Evolutionary conservation across 2,888 invertebrate species (phyloP), one percentile per base, ranked within the genome.

Genomic region (Caenorhabditis angaria): DNA sequence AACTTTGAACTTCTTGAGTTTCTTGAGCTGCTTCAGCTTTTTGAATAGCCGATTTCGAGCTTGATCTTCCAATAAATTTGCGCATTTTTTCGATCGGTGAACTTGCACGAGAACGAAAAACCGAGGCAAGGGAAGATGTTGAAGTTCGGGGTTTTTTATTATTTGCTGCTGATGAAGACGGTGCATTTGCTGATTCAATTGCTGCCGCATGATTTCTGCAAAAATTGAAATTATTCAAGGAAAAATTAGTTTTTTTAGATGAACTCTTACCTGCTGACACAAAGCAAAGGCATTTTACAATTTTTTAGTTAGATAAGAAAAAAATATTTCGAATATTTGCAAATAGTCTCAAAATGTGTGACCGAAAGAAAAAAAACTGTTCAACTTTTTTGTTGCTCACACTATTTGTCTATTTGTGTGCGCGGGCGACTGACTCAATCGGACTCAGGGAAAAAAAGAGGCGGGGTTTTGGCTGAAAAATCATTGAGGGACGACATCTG

Each of bases 51-150:
- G 58, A 41, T 27, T 58, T 58, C 18, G 58, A 58, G 3, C 35
- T 35, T 2, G 58, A 47, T 25, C 58, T 29, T 51, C 51, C 51
- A 22, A 61, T 61, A 27, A 72, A 61, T 22, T 67, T 72, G 14
- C 72, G 60, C 47, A 72, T 54, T 25, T 56, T 29, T 27, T 67
- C 72, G n/a, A 72, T 72, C 2, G 72, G 72, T 0, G 72, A 72
- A 25, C 63, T 64, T 22, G 72, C 67, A 8, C 72, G 41, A 24
- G 63, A 61, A 51, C 66, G 57, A 32, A 71, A 63, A 5, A 66
- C 70, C 2, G 70, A 71, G 8, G 66, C 70, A 6, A 71, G 57
- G 8, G 70, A 71, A 3, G 70, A 63, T 12, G 70, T 60, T 20
- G 70, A 71, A 0, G 59, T 58, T 2, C 62, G 56, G n/a, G 65